Base-by-base conservation (phyloP, 2,888 invertebrate species). In the Acholoe squamosa region DNA sequence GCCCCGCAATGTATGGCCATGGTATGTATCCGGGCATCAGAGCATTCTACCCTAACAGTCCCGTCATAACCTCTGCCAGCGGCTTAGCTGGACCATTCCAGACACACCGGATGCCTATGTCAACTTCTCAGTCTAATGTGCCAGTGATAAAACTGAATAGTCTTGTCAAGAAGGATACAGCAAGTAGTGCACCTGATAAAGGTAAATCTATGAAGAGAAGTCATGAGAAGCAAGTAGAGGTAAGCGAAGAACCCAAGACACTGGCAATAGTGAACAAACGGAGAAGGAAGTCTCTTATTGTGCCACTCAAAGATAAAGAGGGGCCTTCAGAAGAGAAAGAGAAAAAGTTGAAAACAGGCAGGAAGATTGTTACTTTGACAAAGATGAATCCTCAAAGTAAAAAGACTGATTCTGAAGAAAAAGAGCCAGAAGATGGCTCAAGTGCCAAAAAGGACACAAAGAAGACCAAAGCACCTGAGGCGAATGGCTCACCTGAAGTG, bases 141-240 rank as follows among this genome's bases (percentile, higher is more conserved):
- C 14, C 76, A 31, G 76, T 25, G 16, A 28, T 31, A 25, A 25
- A 25, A 76, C 19, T 31, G 10, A 76, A 76, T 28, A 31, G 76
- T 76, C 1, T 76, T 3, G 1, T 31, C 14, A 76, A 76, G 25
- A 76, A 76, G 7, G 31, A 25, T 76, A 31, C 31, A 14, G 3
- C 25, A 5, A n/a, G 28, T n/a, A 25, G 25, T n/a, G 25, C 25
- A 5, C 25, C 76, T n/a, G 76, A 76, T n/a, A 80, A 80, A n/a
- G 33, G 34, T 10, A 80, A 80, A n/a, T 22, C 80, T 19, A 33
- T 80, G 80, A 80, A 80, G n/a, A 33, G 80, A n/a, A 43, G 33
- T 16, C 71, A 28, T 16, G 71, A 71, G 25, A 71, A 71, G 19
- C 80, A 33, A 80, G 43, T 25, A 5, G 80, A 80, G 33, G 80